Evolutionary conservation across 2,888 invertebrate species (phyloP), one percentile per base, ranked within the genome.

Genomic region (Uropetala carovei): DNA sequence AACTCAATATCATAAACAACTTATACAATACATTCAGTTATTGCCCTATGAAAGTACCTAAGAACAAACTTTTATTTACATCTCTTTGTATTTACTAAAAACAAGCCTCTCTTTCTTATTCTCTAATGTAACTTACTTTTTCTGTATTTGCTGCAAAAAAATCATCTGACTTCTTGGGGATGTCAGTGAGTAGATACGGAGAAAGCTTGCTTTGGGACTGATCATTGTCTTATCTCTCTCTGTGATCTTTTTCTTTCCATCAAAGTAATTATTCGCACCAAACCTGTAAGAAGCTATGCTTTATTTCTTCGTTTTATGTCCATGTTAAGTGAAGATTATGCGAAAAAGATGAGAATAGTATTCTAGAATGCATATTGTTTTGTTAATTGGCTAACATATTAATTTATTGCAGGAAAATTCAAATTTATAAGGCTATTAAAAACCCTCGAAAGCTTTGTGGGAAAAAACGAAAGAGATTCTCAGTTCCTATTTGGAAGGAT

Each of bases 351-450:
- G 85, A 85, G 85, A 85, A 60, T 30, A 89, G 64, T 89, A 59
- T 89, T 89, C 64, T 89, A 43, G 64, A 89, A n/a, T 89, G 89
- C 89, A 89, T 89, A 89, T 89, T 89, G n/a, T 89, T 89, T 89
- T 86, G 89, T 64, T 89, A 89, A 89, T 89, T 89, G 64, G 89
- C 89, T 89, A 89, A 89, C 89, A 64, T 89, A 89, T 89, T 89
- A 89, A 89, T 89, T 89, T 89, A 89, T 89, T 89, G 89, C 89
- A 89, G 89, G 89, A 89, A 89, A 30, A 64, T 89, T 89, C 89
- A 64, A 89, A 89, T 89, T 64, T 89, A 43, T 89, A 89, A 89
- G 89, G 89, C 89, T 60, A 60, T 89, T 60, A 89, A 89, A 89
- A 89, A 89, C 43, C 89, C 89, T 89, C 89, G 64, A 89, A 89